Evolutionary conservation across 1,140 invertebrate species (phyloP).

Genomic region (Sitophilus oryzae): DNA sequence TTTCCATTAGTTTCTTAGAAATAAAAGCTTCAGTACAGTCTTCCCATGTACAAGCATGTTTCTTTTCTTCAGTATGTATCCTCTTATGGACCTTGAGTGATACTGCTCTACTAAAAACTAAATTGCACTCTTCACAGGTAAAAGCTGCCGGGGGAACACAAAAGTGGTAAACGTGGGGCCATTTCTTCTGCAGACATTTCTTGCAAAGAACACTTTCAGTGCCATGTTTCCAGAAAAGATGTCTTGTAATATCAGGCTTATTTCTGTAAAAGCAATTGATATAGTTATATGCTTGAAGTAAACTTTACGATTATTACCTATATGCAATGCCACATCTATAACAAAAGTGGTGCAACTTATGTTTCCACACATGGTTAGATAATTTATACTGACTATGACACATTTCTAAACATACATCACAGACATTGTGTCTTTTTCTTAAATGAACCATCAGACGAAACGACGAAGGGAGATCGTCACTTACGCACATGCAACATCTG

Average conservation of each 20-base stretch:
- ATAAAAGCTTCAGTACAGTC: conserved; percentile 70
- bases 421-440: conserved; percentile 71
- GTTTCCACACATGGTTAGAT: conserved; percentile 82
- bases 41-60: conserved; percentile 62
- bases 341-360: conserved; percentile 78
- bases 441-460: conserved; percentile 81
- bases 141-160: conserved; percentile 72
- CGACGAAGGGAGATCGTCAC: conserved; percentile 68
- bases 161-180: conserved; percentile 86
- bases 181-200: conserved; percentile 79
- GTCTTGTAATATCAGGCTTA: conserved; percentile 79
- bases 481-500: conserved; percentile 68
- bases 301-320: conserved; percentile 42
- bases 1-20: conserved; percentile 67
- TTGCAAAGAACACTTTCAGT: conserved; percentile 80
- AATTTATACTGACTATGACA: conserved; percentile 70
- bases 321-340: conserved; percentile 80
- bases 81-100: conserved; percentile 72
- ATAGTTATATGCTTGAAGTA: neutral
- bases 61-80: conserved; percentile 61
- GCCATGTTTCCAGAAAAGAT: conserved; percentile 86
- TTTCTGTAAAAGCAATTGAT: conserved; percentile 44
- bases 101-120: conserved; percentile 67
- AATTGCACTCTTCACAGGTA: conserved; percentile 72
- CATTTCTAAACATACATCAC: conserved; percentile 77